A percentile compares a stretch with the other conserved stretches of the same genome.
Conservation (phyloP, 2,113 vertebrate genomes). For the Marcusenius ussheri region DNA sequence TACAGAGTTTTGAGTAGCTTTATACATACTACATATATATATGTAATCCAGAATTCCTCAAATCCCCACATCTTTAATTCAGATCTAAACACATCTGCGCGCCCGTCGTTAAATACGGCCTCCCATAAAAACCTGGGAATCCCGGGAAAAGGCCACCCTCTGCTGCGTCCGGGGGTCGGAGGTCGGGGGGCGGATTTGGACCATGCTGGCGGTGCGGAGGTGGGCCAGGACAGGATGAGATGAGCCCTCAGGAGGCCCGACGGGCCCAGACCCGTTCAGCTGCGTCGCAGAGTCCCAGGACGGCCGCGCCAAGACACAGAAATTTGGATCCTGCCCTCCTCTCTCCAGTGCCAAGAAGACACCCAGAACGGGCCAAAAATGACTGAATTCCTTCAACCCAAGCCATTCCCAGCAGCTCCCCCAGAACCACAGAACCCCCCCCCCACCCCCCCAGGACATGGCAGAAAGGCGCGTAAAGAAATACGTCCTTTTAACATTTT, state of each 20-base stretch:
- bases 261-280: background rate
- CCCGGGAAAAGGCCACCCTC: background rate
- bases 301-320: background rate
- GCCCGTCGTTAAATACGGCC: background rate
- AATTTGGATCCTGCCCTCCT: background rate
- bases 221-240: background rate
- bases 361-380: constrained; percentile 4
- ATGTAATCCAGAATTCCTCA: background rate
- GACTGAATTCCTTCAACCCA: constrained; percentile 9
- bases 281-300: background rate
- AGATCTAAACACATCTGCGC: background rate
- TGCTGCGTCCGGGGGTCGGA: background rate
- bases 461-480: constrained; percentile 51
- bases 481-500: constrained; percentile 43
- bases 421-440: background rate
- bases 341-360: background rate
- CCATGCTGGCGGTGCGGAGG: background rate
- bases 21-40: too few species aligned
- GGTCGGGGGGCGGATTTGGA: background rate
- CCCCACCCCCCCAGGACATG: constrained; percentile 38
- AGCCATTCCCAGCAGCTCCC: background rate
- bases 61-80: background rate
- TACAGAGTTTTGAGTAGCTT: background rate
- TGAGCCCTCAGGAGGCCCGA: background rate
- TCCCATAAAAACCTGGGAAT: background rate